Percentiles rank a stretch among this genome's conserved stretches.
phyloP scores from a whole-genome alignment of 1,140 invertebrate species.

The Neodiprion pinetum region DNA sequence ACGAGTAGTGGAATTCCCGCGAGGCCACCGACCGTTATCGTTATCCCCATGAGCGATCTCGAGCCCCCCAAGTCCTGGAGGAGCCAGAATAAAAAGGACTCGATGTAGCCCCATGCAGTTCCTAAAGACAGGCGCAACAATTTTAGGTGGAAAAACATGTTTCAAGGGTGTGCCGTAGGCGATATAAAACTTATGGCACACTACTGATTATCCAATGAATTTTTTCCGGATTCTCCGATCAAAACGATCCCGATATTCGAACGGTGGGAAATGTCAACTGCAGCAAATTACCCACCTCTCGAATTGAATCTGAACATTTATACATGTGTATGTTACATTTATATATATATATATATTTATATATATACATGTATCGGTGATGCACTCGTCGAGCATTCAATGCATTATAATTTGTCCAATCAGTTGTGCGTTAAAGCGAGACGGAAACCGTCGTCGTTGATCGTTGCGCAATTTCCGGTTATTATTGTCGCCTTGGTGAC shows the following conservation, averaged over 20 bases:
- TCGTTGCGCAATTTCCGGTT: background rate
- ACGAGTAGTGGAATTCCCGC: slow-evolving; percentile 80
- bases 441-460: background rate
- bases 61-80: slow-evolving; percentile 81
- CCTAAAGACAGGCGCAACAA: slow-evolving; percentile 57
- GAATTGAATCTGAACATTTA: too few species aligned
- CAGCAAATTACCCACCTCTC: too few species aligned
- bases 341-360: too few species aligned
- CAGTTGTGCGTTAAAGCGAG: background rate
- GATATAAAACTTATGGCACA: too few species aligned
- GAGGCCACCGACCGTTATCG: slow-evolving; percentile 79
- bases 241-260: too few species aligned
- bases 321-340: too few species aligned
- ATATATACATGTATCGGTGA: too few species aligned
- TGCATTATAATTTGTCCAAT: background rate
- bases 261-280: too few species aligned
- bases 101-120: slow-evolving; percentile 83
- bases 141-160: background rate
- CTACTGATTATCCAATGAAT: too few species aligned
- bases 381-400: too few species aligned
- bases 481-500: background rate
- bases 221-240: too few species aligned
- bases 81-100: slow-evolving; percentile 88
- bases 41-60: slow-evolving; percentile 83
- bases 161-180: too few species aligned